Evolutionary conservation across 2,888 invertebrate species (phyloP).

Genomic region (Lasioglossum pauxillum): DNA sequence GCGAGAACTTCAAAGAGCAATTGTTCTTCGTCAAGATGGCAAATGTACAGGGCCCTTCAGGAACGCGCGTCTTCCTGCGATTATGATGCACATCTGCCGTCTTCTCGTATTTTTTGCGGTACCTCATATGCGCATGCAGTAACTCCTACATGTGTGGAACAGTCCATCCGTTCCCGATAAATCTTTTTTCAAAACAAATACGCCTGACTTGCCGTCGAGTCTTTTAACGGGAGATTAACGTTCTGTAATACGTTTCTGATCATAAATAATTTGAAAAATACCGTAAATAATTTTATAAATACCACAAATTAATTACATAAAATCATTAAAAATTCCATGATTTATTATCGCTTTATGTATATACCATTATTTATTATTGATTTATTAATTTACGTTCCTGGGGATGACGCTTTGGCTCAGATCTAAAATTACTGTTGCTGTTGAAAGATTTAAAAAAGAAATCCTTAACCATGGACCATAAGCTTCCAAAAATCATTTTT

Average conservation of each 20-base stretch:
- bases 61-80: slow-evolving; percentile 66
- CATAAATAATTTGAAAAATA: not conserved
- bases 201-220: not conserved
- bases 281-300: too few relatives aligned
- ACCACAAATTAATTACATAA: too few relatives aligned
- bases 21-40: slow-evolving; percentile 56
- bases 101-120: slow-evolving; percentile 54
- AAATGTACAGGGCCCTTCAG: slow-evolving; percentile 41
- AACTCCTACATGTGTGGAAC: slow-evolving; percentile 48
- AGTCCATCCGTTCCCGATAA: slow-evolving; percentile 31
- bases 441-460: too few relatives aligned
- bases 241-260: not conserved
- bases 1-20: slow-evolving; percentile 54
- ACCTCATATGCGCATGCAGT: slow-evolving; percentile 41
- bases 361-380: too few relatives aligned
- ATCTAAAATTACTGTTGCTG: too few relatives aligned
- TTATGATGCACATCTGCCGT: slow-evolving; percentile 65
- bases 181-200: slow-evolving; percentile 42
- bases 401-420: too few relatives aligned
- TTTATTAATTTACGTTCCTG: too few relatives aligned
- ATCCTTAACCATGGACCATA: too few relatives aligned
- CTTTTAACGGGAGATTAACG: not conserved
- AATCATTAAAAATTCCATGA: too few relatives aligned
- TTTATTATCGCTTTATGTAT: too few relatives aligned
- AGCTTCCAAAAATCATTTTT: not conserved